Evolutionary conservation across 92 coral and sea anemone genomes (phyloP).

Genomic region (Palythoa grandiflora): DNA sequence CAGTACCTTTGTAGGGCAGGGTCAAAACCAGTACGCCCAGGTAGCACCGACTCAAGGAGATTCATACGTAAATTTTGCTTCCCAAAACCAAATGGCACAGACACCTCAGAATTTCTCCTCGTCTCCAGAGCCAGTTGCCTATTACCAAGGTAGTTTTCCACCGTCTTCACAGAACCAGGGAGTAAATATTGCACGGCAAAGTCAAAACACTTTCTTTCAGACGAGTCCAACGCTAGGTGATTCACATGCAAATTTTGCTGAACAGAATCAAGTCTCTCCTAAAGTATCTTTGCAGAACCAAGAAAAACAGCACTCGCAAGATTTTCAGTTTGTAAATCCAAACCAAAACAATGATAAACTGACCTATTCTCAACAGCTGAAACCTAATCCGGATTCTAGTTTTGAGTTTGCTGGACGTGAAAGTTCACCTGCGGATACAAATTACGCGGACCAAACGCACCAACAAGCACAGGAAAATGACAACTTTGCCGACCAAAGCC

Average conservation of each 20-base stretch:
- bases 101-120: neutral
- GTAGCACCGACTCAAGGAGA: neutral
- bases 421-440: neutral
- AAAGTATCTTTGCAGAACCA: neutral
- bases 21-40: neutral
- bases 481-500: constrained; percentile 32
- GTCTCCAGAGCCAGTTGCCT: neutral
- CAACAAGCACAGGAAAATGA: neutral
- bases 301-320: neutral
- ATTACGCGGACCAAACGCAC: constrained; percentile 25
- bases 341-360: constrained; percentile 23
- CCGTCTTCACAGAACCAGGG: neutral
- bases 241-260: neutral
- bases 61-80: neutral
- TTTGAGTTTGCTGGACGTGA: constrained; percentile 33
- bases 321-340: constrained; percentile 22
- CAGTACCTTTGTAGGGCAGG: neutral
- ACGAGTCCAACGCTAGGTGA: neutral
- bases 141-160: neutral
- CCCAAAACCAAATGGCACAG: neutral
- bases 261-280: neutral
- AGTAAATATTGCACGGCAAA: neutral
- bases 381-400: neutral
- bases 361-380: constrained; percentile 28
- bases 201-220: neutral